A percentile compares a stretch with the other conserved stretches of the same genome.
Conservation (phyloP, 2,113 vertebrate species). For the Corythornis cristatus region DNA sequence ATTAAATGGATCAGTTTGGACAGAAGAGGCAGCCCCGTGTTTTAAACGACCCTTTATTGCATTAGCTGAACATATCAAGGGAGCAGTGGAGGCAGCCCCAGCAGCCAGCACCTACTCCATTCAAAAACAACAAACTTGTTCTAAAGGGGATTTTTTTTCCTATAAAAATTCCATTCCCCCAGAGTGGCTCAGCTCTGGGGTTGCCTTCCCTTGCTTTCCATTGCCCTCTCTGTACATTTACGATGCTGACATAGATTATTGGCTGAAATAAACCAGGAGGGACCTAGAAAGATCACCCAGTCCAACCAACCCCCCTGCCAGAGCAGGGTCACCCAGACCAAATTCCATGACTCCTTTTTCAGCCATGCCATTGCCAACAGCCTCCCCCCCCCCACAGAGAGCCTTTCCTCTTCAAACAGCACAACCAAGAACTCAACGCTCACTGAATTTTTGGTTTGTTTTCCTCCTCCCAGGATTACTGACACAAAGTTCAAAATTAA, state of each 20-base stretch:
- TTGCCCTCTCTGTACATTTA: neutral
- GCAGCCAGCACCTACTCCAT: neutral
- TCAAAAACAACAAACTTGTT: neutral
- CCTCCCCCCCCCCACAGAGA: neutral
- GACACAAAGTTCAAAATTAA: neutral
- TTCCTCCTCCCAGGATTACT: neutral
- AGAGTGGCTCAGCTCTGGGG: fast-evolving
- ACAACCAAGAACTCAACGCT: neutral
- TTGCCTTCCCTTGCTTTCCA: fast-evolving
- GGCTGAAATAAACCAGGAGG: neutral
- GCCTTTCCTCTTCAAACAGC: neutral
- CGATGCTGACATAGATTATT: neutral
- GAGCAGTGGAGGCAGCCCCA: neutral
- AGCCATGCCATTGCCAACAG: neutral
- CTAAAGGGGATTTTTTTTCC: neutral
- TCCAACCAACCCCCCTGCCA: no score
- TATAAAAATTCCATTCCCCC: neutral
- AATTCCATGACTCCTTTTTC: neutral
- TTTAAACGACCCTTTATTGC: neutral
- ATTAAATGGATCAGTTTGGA: constrained; percentile 4
- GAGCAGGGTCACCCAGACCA: no score
- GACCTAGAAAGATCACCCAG: no score
- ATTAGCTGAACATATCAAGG: neutral
- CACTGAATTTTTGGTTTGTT: neutral
- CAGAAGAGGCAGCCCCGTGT: neutral